phyloP scores from a whole-genome alignment of 2,113 vertebrate species.

The Anas platyrhynchos region DNA sequence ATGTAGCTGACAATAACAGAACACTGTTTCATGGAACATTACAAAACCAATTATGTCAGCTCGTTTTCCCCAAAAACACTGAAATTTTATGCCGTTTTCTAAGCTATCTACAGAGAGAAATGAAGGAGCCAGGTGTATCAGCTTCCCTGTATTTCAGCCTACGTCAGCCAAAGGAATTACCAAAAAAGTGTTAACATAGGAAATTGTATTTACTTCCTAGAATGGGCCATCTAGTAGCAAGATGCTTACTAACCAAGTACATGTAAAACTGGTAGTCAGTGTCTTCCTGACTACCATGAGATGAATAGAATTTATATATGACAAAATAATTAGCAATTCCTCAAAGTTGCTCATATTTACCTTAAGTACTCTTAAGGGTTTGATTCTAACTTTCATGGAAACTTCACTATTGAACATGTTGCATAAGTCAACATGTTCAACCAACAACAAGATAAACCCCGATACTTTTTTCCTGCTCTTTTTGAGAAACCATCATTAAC shows the following conservation, averaged over 20 bases:
- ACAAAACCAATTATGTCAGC: background rate
- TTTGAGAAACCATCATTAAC: background rate
- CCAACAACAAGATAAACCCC: background rate
- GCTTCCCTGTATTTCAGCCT: background rate
- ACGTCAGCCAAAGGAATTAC: background rate
- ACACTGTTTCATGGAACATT: background rate
- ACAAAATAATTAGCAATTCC: background rate
- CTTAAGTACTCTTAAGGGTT: background rate
- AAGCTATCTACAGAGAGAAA: background rate
- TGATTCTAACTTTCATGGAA: background rate
- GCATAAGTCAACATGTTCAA: background rate
- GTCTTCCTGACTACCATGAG: background rate
- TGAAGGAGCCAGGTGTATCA: background rate
- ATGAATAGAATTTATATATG: background rate
- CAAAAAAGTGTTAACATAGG: background rate
- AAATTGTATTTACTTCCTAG: background rate
- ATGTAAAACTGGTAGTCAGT: background rate
- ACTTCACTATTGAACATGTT: background rate
- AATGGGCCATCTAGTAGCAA: background rate
- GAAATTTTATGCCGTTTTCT: background rate
- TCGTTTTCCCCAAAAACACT: background rate
- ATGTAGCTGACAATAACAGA: background rate
- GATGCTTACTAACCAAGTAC: background rate
- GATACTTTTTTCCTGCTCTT: background rate
- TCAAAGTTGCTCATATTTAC: background rate